Base-by-base conservation (phyloP, 2,888 invertebrate species). In the Yponomeuta sedellus region DNA sequence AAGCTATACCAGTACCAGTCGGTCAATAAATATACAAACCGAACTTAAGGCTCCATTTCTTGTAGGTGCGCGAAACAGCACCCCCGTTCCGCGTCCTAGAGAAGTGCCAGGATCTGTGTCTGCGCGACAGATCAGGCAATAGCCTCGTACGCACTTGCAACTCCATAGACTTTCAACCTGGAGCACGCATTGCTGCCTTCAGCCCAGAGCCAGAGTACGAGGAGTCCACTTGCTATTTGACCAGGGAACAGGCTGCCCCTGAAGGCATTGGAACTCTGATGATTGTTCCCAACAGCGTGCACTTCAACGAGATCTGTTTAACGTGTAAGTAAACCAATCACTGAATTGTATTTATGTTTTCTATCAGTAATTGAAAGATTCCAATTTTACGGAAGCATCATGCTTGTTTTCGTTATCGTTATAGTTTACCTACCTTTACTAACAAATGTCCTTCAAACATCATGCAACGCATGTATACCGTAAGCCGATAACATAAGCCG, bases 111-210 rank as follows among this genome's bases (percentile, higher is more conserved):
- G 96, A 96, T 75, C 85, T 97, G 11, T 97, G 97, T 76, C 86
- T 97, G 68, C 93, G 97, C 20, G 97, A 97, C 80, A 93, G 97
- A 70, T 97, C 81, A 92, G 94, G 94, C 11, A 96, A 96, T 80
- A 96, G 97, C 81, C 92, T 97, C 63, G 96, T 97, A 22, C 92
- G 97, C 71, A 94, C 96, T 1, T 97, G 97, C 82, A 94, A 95
- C 69, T 97, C 97, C 61, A 97, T 97, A 73, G 97, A 97, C 85
- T 97, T 97, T 79, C 96, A 97, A 83, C 97, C 97, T 0, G 97
- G 97, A 67, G 95, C 95, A 71, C 92, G 97, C 57, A 96, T 96
- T 71, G 95, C 96, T 44, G 95, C 96, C 0, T 97, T 95, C 75
- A 96, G 95, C 71, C 95, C 95, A 10, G 94, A 94, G 70, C 94